These are phyloP conservation scores for Spodoptera exigua DNA, from an alignment of 2,888 invertebrate species.

Conservation along the genomic window DNA sequence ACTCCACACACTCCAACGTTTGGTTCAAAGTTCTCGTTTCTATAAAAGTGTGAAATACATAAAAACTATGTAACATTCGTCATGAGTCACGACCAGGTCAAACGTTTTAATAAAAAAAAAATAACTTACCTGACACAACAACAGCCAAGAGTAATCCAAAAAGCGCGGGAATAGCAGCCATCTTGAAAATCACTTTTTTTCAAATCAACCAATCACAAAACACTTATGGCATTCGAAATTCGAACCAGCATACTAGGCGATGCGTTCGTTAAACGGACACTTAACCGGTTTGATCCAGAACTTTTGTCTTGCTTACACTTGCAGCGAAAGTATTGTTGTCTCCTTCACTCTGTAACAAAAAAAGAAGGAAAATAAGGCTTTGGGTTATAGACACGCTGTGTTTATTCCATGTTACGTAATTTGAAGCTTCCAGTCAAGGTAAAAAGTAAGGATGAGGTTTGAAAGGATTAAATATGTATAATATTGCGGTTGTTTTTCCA, in stretches of 20 bases:
- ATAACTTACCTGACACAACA: slow-evolving; percentile 79
- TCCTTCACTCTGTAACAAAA: slow-evolving; percentile 83
- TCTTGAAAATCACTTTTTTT: slow-evolving; percentile 75
- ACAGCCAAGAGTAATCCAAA: slow-evolving; percentile 79
- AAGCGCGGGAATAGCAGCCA: slow-evolving; percentile 84
- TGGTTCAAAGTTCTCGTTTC: too few relatives aligned
- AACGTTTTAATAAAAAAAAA: neutral
- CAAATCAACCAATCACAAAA: slow-evolving; percentile 71
- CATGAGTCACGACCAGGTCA: neutral
- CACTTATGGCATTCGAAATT: slow-evolving; percentile 62
- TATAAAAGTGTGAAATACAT: neutral
- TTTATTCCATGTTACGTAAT: slow-evolving; percentile 58
- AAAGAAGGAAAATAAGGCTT: slow-evolving; percentile 69
- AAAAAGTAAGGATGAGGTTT: slow-evolving; percentile 6
- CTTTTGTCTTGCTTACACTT: slow-evolving; percentile 66
- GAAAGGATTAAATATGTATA: slow-evolving; percentile 21
- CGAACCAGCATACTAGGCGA: slow-evolving; percentile 80
- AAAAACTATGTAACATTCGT: neutral
- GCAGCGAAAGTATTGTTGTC: slow-evolving; percentile 51
- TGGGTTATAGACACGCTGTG: slow-evolving; percentile 57
- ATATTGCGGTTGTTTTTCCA: neutral
- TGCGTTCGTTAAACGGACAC: slow-evolving; percentile 70
- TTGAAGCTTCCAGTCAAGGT: slow-evolving; percentile 26
- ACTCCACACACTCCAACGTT: too few relatives aligned
- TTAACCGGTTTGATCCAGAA: slow-evolving; percentile 72